Evolutionary conservation across 2,113 vertebrate genomes (phyloP), one percentile per base, ranked within the genome.

Genomic region (Microtus montanus): DNA sequence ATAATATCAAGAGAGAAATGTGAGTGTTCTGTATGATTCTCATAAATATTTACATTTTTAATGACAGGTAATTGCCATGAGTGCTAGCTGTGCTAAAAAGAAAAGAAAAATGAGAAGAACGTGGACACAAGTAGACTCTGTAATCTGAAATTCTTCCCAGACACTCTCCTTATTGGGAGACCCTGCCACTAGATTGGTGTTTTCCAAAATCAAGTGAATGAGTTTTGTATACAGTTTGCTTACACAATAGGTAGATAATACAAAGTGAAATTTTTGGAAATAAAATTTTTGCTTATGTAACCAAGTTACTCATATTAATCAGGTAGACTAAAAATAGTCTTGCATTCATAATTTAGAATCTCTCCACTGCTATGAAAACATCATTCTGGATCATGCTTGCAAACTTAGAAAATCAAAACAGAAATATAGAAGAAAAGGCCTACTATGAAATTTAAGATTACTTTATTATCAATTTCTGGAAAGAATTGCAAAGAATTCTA

Each of bases 181-280:
- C 44, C 8, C 8, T 12, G 4, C 14, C 22, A 49, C 1, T 30
- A 70, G 80, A 71, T 35, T 92, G n/a, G 3, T 73, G 5, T 41
- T 86, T 84, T 94, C 74, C 71, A 66, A 96, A 94, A 68, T 79
- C 54, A 92, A 89, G 89, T 20, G 2, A 89, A 66, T n/a, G 68
- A 5, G 7, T 70, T 82, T 3, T 74, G 47, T 58, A 38, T 87
- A 52, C 19, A 61, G 1, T 68, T 73, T 49, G 9, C 61, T 84
- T 38, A 52, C 11, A 49, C 7, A 68, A 78, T 92, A 1, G 5
- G 2, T 49, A 61, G 24, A 66, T 52, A 89, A n/a, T 44, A 52
- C 14, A 13, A 79, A 85, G 47, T 88, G 19, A 94, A 95, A 22
- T 3, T 91, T 86, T 71, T 63, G 75, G 33, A 90, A 58, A 61